A percentile compares a stretch with the other conserved stretches of the same genome.
Evolutionary conservation across 2,797 vertebrate genomes (phyloP).

Genomic region (Gymnodraco acuticeps): DNA sequence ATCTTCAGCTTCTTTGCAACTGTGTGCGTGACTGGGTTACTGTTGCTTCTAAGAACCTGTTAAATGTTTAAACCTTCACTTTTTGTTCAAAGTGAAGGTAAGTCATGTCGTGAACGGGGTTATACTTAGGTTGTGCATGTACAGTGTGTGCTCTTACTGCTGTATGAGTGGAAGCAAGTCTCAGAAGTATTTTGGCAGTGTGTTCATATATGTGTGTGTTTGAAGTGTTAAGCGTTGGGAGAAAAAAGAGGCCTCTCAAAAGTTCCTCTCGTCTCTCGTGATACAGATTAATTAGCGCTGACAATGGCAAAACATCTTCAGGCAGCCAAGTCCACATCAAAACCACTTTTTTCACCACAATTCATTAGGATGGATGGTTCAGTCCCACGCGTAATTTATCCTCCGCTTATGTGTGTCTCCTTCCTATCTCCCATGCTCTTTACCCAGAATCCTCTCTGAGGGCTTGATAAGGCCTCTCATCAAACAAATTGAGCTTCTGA

Average conservation of each 20-base stretch:
- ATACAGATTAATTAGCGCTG: constrained; percentile 68
- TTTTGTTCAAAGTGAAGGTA: background rate
- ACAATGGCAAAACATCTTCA: constrained; percentile 66
- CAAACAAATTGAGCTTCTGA: constrained; percentile 17
- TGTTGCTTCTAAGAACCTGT: background rate
- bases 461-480: constrained; percentile 45
- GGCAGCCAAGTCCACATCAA: constrained; percentile 58
- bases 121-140: background rate
- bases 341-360: constrained; percentile 33
- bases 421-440: constrained; percentile 17
- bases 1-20: constrained; percentile 27
- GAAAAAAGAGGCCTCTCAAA: constrained; percentile 46
- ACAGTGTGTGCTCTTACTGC: background rate
- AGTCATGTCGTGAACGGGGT: background rate
- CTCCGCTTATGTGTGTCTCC: constrained; percentile 22
- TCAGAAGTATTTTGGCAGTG: background rate
- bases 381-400: constrained; percentile 45
- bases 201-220: background rate
- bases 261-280: constrained; percentile 49
- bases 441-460: constrained; percentile 37
- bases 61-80: background rate
- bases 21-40: constrained; percentile 10
- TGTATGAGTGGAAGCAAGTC: background rate
- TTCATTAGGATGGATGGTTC: constrained; percentile 59
- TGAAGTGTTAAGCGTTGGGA: constrained; percentile 8